These are phyloP conservation scores for Indicator indicator DNA, from an alignment of 2,113 vertebrate genomes.

Conservation along the genomic window DNA sequence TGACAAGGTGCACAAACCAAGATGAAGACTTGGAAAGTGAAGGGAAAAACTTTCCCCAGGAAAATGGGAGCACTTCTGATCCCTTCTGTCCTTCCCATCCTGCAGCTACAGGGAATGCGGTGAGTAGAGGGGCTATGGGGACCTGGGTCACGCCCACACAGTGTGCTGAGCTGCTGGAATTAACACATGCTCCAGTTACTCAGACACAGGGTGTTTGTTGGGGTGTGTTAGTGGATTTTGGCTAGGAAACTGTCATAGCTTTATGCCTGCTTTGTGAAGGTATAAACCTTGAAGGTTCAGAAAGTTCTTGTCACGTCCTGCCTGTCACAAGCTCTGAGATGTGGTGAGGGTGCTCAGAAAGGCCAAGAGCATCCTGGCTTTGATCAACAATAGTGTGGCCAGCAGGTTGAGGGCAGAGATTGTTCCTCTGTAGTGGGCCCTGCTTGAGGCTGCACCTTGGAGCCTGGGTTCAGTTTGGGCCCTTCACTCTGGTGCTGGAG, in stretches of 20 bases:
- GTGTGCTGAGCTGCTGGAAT: no score
- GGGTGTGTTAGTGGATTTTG: background rate
- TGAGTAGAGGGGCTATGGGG: background rate
- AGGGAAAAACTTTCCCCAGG: background rate
- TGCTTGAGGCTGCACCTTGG: no score
- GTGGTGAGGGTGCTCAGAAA: background rate
- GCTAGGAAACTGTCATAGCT: background rate
- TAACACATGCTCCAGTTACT: fast-evolving
- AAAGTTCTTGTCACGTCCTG: no score
- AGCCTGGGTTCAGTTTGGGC: no score
- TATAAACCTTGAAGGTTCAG: background rate
- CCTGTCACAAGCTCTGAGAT: fast-evolving
- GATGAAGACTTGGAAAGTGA: fast-evolving
- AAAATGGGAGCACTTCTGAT: background rate
- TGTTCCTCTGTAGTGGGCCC: background rate
- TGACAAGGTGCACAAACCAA: fast-evolving
- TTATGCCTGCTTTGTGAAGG: background rate
- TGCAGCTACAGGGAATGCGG: background rate
- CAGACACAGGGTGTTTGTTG: fast-evolving
- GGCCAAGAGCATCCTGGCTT: background rate
- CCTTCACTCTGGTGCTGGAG: no score
- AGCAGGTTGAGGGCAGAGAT: background rate
- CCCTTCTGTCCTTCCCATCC: fast-evolving
- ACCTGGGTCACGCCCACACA: background rate
- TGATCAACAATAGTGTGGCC: background rate